Conservation (phyloP, 2,113 vertebrate species). For the Serinus canaria region DNA sequence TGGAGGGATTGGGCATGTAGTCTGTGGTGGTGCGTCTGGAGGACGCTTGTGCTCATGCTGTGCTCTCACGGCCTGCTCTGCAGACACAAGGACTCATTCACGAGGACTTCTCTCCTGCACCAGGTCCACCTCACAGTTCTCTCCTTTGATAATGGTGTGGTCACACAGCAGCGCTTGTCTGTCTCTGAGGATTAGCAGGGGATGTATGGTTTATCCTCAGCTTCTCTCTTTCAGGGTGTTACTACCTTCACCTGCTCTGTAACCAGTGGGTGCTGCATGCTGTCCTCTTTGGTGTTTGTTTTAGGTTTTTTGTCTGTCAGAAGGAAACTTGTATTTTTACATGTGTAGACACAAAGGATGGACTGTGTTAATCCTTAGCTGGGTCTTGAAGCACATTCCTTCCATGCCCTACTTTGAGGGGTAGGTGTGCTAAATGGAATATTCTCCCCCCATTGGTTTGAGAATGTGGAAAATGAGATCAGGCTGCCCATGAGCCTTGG, state of each 20-base stretch:
- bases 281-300: background rate
- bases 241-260: background rate
- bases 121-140: background rate
- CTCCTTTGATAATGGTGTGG: background rate
- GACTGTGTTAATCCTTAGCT: background rate
- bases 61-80: background rate
- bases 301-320: background rate
- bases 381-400: background rate
- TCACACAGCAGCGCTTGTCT: background rate
- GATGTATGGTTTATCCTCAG: background rate
- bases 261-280: fast-evolving
- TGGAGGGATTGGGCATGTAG: constrained; percentile 19
- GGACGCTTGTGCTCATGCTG: background rate
- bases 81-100: background rate
- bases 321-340: background rate
- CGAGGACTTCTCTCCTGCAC: background rate
- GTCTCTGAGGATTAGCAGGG: background rate
- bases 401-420: background rate
- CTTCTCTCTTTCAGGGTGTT: background rate
- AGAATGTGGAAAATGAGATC: background rate
- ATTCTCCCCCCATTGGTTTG: fast-evolving
- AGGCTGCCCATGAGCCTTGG: background rate
- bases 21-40: constrained; percentile 5
- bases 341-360: background rate
- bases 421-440: background rate